Evolutionary conservation across 2,888 invertebrate genomes (phyloP).

Genomic region (Pterostichus madidus): DNA sequence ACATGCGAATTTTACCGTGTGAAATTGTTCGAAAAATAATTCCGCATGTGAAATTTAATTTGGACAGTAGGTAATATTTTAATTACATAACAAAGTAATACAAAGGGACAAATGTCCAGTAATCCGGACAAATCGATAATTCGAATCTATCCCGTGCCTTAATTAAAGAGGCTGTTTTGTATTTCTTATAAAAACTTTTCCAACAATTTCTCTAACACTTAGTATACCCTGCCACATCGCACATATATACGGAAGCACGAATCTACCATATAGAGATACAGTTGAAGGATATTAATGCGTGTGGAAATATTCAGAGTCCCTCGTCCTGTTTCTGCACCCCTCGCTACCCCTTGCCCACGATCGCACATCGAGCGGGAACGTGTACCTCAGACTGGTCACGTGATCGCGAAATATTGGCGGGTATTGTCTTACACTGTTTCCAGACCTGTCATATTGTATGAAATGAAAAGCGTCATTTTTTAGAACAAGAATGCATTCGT

Average conservation of each 20-base stretch:
- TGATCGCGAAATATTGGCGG: conserved; percentile 39
- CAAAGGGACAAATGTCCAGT: no score
- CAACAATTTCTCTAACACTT: not conserved
- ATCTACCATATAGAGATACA: conserved; percentile 63
- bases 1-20: no score
- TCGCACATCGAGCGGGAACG: conserved; percentile 24
- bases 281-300: conserved; percentile 66
- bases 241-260: conserved; percentile 47
- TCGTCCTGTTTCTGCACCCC: conserved; percentile 5
- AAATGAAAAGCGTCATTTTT: no score
- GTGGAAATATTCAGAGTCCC: conserved; percentile 61
- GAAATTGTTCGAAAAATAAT: no score
- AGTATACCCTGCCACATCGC: not conserved
- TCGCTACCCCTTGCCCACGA: conserved; percentile 1
- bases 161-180: no score
- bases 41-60: no score
- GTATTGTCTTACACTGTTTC: conserved; percentile 22
- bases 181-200: no score
- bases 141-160: no score
- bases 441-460: not conserved
- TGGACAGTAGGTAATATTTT: no score
- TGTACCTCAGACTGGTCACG: conserved; percentile 26
- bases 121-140: no score
- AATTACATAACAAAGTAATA: no score
- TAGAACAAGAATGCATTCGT: no score